phyloP scores from a whole-genome alignment of 2,888 invertebrate species.

The Rhagium mordax region DNA sequence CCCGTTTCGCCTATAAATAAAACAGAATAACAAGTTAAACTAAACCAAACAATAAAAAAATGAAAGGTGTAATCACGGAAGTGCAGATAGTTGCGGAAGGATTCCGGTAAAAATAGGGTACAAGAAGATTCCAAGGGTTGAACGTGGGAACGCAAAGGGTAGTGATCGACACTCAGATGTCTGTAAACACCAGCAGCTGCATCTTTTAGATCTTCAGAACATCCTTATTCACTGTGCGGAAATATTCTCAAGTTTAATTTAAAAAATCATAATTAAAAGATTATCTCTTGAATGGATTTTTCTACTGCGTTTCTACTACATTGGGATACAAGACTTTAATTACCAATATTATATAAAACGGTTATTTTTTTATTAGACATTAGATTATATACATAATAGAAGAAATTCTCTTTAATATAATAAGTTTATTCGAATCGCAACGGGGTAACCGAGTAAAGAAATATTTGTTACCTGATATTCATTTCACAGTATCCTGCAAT shows the following conservation, averaged over 20 bases:
- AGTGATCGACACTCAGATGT: conserved; percentile 57
- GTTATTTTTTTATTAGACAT: no score
- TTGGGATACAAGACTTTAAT: conserved; percentile 21
- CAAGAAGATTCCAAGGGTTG: conserved; percentile 64
- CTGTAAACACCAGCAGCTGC: conserved; percentile 59
- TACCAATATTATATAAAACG: conserved; percentile 10
- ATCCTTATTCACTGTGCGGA: conserved; percentile 40
- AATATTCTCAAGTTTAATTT: conserved; percentile 49
- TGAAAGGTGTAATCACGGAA: conserved; percentile 65
- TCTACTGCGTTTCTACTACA: not conserved
- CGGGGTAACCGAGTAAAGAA: no score
- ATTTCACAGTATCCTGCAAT: no score
- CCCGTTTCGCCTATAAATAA: conserved; percentile 45
- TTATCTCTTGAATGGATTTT: conserved; percentile 43
- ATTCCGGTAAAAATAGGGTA: conserved; percentile 66
- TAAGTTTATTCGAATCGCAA: no score
- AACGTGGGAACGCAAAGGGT: conserved; percentile 68
- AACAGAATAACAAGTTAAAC: conserved; percentile 24
- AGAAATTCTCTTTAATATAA: no score
- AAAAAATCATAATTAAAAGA: conserved; percentile 57
- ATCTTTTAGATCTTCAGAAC: conserved; percentile 41
- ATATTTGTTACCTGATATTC: no score
- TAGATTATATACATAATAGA: no score
- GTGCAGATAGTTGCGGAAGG: conserved; percentile 67
- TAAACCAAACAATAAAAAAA: conserved; percentile 35